Conservation (phyloP, 2,113 vertebrate species). For the Vireo altiloquus region DNA sequence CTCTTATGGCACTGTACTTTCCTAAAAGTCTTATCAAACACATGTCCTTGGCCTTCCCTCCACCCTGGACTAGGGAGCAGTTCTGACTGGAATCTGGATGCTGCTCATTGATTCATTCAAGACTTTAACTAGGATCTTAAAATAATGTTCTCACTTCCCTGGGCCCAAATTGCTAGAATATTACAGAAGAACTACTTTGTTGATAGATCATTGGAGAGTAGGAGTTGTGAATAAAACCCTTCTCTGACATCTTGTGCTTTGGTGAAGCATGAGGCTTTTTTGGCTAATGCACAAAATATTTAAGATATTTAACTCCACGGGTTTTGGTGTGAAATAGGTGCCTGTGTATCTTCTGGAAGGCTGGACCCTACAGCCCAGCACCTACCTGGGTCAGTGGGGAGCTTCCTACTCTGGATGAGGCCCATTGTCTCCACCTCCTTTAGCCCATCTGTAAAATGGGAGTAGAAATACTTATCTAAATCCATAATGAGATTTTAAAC, state of each 20-base stretch:
- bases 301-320: not conserved
- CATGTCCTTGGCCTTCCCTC: not conserved
- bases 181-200: not conserved
- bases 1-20: not conserved
- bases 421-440: not conserved
- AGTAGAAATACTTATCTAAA: constrained; percentile 27
- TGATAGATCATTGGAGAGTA: not conserved
- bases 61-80: not conserved
- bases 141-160: not conserved
- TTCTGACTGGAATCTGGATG: not conserved
- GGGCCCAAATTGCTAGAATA: not conserved
- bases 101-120: not conserved
- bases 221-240: not conserved
- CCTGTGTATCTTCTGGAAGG: not conserved
- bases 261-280: not conserved
- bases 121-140: not conserved
- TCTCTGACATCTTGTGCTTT: not conserved
- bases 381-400: not conserved
- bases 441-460: constrained; percentile 30
- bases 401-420: not conserved
- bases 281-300: not conserved
- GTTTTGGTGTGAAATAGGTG: not conserved
- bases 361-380: not conserved
- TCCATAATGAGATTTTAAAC: constrained; percentile 32
- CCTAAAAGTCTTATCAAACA: not conserved